Evolutionary conservation across 2,797 vertebrate genomes (phyloP).

Genomic region (Cossypha heuglini): DNA sequence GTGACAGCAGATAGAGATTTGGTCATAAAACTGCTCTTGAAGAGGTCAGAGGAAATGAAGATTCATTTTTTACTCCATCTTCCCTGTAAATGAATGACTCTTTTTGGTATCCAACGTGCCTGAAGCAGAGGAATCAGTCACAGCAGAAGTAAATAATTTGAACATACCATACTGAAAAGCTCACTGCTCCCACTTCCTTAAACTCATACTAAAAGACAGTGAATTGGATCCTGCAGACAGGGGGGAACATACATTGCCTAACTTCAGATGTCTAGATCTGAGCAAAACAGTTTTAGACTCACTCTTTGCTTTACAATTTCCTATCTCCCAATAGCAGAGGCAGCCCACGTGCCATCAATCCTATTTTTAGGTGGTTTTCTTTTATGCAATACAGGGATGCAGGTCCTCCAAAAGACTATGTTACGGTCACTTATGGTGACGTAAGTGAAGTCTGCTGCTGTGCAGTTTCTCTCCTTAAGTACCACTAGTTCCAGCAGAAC

Average conservation of each 20-base stretch:
- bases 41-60: neutral
- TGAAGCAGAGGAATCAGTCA: neutral
- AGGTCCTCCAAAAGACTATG: neutral
- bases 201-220: neutral
- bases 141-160: neutral
- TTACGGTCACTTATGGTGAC: rapidly evolving
- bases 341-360: neutral
- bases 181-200: neutral
- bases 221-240: neutral
- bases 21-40: neutral
- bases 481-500: neutral
- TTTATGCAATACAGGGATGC: neutral
- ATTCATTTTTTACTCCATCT: neutral
- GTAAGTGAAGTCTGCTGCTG: neutral
- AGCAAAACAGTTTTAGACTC: neutral
- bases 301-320: neutral
- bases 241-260: neutral
- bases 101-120: rapidly evolving
- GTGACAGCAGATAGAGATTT: neutral
- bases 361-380: neutral
- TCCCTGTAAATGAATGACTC: neutral
- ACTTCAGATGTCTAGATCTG: neutral
- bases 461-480: neutral
- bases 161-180: neutral
- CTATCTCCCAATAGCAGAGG: neutral